Base-by-base conservation (phyloP, 2,113 vertebrate genomes). In the Apodemus sylvaticus region DNA sequence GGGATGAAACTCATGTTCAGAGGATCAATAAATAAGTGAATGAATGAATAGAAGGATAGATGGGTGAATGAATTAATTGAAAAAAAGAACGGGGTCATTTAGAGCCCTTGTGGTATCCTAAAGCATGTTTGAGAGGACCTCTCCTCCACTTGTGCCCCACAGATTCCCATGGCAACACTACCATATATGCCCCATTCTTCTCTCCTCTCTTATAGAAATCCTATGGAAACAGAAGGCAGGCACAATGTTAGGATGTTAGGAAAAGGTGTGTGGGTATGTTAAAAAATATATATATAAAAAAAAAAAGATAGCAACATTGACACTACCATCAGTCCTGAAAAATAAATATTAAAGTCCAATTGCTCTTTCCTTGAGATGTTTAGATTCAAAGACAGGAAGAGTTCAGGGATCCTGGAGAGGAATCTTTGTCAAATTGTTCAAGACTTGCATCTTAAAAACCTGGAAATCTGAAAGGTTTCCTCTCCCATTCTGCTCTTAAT, bases 381-480 rank as follows among this genome's bases (percentile, higher is more conserved):
- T 86, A 88, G 73, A 95, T 89, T 94, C 55, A 68, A 86, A 39
- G 31, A 10, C 51, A 73, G 5, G 31, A 36, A 36, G 31, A 68
- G 83, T 88, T 93, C 34, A 53, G 24, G 31, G 70, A 70, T 16
- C 7, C 9, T 26, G 24, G 31, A 91, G 79, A 73, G 91, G 83
- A 94, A 96, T 62, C 74, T 94, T 87, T 93, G 81, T 70, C 60
- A 10, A 1, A 64, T 96, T 55, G 29, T 66, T 14, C 36, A 13
- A 71, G 94, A 60, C 60, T 58, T 93, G 93, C 74, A 90, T 94
- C 91, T 97, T 85, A 89, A 97, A 98, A 94, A 29, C 82, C 73
- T 87, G 90, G 94, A 92, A 96, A 71, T 78, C 96, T 95, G 62
- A 93, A 95, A 97, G 66, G 26, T 90, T 76, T 88, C 93, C 96